Evolutionary conservation across 2,113 vertebrate species (phyloP).

Genomic region (Tychaedon coryphoeus): DNA sequence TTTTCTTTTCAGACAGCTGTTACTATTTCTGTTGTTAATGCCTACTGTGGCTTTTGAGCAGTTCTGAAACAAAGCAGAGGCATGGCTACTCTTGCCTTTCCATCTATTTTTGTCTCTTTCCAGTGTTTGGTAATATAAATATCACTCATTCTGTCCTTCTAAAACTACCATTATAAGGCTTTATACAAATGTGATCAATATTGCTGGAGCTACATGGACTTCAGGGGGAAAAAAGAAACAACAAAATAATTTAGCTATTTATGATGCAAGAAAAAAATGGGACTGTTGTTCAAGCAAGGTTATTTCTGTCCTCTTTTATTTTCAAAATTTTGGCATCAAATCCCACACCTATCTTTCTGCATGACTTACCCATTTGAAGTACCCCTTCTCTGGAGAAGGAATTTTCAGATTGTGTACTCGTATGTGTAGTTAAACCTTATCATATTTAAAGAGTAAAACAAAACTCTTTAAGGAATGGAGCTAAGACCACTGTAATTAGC

Average conservation of each 20-base stretch:
- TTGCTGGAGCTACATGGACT: neutral
- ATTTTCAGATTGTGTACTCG: neutral
- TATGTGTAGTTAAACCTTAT: neutral
- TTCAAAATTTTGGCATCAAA: neutral
- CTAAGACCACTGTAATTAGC: neutral
- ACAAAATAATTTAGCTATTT: neutral
- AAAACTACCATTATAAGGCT: neutral
- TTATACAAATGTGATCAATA: neutral
- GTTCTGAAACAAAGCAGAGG: neutral
- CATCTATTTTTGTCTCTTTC: constrained; percentile 5
- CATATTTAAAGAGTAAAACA: neutral
- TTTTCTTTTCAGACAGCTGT: constrained; percentile 10
- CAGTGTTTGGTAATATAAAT: neutral
- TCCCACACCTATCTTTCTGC: neutral
- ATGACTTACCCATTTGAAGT: neutral
- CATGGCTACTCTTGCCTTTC: neutral
- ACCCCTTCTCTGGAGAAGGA: neutral
- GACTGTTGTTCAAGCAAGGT: neutral
- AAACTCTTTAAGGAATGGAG: neutral
- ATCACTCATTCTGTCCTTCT: neutral
- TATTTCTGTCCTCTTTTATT: neutral
- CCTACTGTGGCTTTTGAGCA: constrained; percentile 10
- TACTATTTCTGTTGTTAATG: constrained; percentile 30
- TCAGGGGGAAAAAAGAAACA: neutral
- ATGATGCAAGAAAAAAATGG: neutral